These are phyloP conservation scores for Tholera decimalis DNA, from an alignment of 2,888 invertebrate species.

Conservation along the genomic window DNA sequence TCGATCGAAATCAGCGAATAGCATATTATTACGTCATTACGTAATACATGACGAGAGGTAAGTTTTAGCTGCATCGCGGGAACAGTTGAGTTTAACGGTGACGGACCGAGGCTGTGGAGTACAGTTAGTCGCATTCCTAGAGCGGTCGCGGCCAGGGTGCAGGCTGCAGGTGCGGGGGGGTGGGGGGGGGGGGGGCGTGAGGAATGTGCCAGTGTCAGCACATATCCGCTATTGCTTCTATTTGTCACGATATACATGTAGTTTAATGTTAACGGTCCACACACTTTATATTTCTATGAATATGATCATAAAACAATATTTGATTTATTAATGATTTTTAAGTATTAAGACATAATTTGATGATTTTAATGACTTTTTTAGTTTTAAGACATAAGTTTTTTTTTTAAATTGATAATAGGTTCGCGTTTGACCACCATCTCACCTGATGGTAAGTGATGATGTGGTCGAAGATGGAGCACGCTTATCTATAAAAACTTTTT, in stretches of 20 bases:
- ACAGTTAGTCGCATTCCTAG: conserved; percentile 89
- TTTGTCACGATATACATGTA: conserved; percentile 58
- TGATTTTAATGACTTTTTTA: too few relatives aligned
- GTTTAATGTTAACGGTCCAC: conserved; percentile 34
- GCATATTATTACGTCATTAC: conserved; percentile 73
- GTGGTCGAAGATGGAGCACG: too few relatives aligned
- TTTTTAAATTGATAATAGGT: too few relatives aligned
- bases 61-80: conserved; percentile 75
- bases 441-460: too few relatives aligned
- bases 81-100: conserved; percentile 85
- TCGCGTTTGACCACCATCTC: too few relatives aligned
- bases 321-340: too few relatives aligned
- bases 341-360: too few relatives aligned
- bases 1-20: conserved; percentile 69
- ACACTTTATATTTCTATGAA: conserved; percentile 37
- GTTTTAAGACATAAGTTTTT: too few relatives aligned
- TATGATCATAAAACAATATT: too few relatives aligned
- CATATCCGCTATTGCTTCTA: conserved; percentile 67
- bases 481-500: too few relatives aligned
- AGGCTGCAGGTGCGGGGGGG: conserved; percentile 78
- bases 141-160: conserved; percentile 75
- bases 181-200: conserved; percentile 65
- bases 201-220: conserved; percentile 74
- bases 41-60: conserved; percentile 74
- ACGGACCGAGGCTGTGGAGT: conserved; percentile 84